phyloP scores from a whole-genome alignment of 1,140 invertebrate species.

The Babylonia areolata region DNA sequence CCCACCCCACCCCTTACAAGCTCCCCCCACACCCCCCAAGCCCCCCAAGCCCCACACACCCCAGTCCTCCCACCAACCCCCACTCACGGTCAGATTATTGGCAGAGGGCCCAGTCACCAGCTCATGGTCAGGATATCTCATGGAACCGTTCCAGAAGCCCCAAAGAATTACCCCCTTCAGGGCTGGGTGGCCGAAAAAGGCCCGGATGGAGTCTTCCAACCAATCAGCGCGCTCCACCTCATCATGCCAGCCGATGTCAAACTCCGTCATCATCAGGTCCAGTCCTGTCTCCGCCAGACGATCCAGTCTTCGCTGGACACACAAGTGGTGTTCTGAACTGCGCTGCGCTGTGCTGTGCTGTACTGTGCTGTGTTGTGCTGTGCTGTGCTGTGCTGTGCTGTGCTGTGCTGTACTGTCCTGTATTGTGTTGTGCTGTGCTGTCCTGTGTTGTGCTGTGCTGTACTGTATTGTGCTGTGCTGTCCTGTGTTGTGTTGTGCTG shows the following conservation, averaged over 20 bases:
- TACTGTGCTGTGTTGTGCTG: neutral
- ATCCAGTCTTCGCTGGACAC: conserved; percentile 9
- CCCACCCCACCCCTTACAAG: too few species aligned
- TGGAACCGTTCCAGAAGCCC: conserved; percentile 10
- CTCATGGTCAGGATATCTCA: neutral
- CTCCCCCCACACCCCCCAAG: too few species aligned
- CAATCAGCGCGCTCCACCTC: conserved; percentile 23
- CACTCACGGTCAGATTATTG: neutral
- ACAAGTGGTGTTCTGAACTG: conserved; percentile 30
- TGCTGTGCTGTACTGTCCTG: conserved; percentile 1
- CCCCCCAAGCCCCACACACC: conserved; percentile 19
- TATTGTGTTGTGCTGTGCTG: neutral
- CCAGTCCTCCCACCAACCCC: neutral
- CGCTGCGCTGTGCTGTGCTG: neutral
- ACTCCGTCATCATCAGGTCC: conserved; percentile 35
- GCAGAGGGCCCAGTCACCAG: neutral
- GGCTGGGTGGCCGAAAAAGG: conserved; percentile 20
- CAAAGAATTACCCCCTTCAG: conserved; percentile 25
- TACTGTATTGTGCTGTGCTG: too few species aligned
- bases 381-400: conserved; percentile 28
- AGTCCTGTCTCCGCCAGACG: conserved; percentile 12
- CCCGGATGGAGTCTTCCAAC: conserved; percentile 35
- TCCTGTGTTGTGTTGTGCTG: too few species aligned
- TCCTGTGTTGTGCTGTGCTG: too few species aligned
- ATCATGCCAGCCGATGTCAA: conserved; percentile 27